A percentile compares a stretch with the other conserved stretches of the same genome.
Evolutionary conservation across 2,113 vertebrate genomes (phyloP).

Genomic region (Prunella fulvescens): DNA sequence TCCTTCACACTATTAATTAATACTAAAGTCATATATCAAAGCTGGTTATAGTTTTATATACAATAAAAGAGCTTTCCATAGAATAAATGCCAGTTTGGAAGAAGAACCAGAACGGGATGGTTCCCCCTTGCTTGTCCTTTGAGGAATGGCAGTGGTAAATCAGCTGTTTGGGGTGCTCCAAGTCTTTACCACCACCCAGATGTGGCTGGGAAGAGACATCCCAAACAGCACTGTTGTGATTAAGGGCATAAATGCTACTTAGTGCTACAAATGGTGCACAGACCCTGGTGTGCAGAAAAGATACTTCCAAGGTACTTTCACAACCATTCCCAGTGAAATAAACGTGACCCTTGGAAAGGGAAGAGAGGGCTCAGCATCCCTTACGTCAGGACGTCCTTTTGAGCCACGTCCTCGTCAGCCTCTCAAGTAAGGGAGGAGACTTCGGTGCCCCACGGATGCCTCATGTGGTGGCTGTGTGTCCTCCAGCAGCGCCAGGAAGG

Average conservation of each 20-base stretch:
- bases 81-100: background rate
- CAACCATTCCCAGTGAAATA: background rate
- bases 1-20: background rate
- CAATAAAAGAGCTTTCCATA: background rate
- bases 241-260: background rate
- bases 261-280: background rate
- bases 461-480: fast-evolving
- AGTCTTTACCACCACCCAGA: background rate
- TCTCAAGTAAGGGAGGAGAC: background rate
- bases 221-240: background rate
- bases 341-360: background rate
- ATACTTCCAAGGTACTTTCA: background rate
- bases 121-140: background rate
- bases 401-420: background rate
- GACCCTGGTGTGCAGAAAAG: background rate
- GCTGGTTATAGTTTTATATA: background rate
- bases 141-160: background rate
- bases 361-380: background rate
- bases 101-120: background rate
- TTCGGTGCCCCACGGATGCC: background rate
- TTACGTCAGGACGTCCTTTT: background rate
- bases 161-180: background rate
- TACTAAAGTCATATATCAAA: background rate
- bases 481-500: background rate
- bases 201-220: background rate